Base-by-base conservation (phyloP, 1,140 invertebrate genomes). In the Drosophila arawakana region DNA sequence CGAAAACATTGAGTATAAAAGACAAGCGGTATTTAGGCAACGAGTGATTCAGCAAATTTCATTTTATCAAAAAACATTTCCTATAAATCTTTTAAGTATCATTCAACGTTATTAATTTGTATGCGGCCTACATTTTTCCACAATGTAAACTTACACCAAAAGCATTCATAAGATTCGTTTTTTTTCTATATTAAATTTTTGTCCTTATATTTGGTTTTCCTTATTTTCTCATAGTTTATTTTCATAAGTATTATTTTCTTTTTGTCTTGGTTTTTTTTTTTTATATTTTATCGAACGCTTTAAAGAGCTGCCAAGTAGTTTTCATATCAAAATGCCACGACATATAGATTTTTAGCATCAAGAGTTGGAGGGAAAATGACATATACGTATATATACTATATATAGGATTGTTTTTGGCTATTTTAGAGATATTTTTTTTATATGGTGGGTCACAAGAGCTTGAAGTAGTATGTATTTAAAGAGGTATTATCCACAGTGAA, bases 21-120 rank as follows among this genome's bases (percentile, higher is more conserved):
- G 86, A 91, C 83, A 91, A 91, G 90, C 86, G 86, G 90, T 90
- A 91, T 91, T 91, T 91, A 91, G 90, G 90, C 90, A 91, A 91
- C 90, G 81, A 91, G 90, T 91, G 90, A 91, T 91, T 91, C 90
- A 91, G 90, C 90, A 91, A 91, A 89, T 89, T 78, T 76, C 61
- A 59, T 76, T 73, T 90, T 86, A 80, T 86, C 84, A 90, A 90
- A 81, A 78, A 79, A 88, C 82, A 81, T 80, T 77, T 88, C 70
- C 89, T 89, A 88, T 91, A 85, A 89, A 89, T 89, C 54, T 73
- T 72, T 78, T 75, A 73, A 68, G 69, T 88, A 62, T 67, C 81
- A 76, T 81, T 84, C 81, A 81, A 85, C 78, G 25, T 79, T 86
- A 76, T 88, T 85, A 72, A 75, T 59, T 78, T 82, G 69, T 74